Evolutionary conservation across 2,797 vertebrate genomes (phyloP).

Genomic region (Esox masquinongy): DNA sequence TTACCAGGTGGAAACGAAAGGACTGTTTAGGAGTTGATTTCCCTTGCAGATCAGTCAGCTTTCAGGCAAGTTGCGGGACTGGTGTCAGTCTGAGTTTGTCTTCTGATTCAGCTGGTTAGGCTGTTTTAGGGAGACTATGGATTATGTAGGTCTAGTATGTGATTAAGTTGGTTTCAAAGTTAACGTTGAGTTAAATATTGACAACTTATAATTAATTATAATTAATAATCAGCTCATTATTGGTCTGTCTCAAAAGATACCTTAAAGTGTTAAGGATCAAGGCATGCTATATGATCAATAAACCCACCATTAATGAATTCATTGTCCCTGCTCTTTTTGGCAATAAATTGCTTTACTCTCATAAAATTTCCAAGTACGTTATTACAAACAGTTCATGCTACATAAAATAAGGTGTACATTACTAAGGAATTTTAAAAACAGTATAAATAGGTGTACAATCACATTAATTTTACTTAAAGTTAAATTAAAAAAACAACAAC

Average conservation of each 20-base stretch:
- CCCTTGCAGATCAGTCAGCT: background rate
- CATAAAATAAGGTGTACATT: background rate
- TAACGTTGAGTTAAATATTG: conserved; percentile 74
- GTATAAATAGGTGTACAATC: background rate
- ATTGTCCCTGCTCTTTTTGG: conserved; percentile 5
- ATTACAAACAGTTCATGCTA: background rate
- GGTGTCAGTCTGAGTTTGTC: background rate
- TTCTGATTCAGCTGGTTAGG: background rate
- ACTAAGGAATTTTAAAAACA: background rate
- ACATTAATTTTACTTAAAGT: background rate
- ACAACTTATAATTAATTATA: conserved; percentile 68
- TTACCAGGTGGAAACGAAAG: no score
- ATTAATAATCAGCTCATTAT: conserved; percentile 70
- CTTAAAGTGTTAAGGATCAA: conserved; percentile 69
- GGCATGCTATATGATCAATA: conserved; percentile 82
- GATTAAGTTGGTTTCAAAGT: conserved; percentile 50
- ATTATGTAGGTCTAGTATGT: conserved; percentile 26
- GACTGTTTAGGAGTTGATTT: background rate
- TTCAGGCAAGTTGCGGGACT: background rate
- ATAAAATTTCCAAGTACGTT: background rate
- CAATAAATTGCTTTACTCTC: background rate
- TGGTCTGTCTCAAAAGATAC: conserved; percentile 75
- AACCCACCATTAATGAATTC: conserved; percentile 79
- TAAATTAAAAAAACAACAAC: background rate
- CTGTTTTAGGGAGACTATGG: conserved; percentile 4